Base-by-base conservation (phyloP, 1,140 invertebrate genomes). In the Drosophila erecta region DNA sequence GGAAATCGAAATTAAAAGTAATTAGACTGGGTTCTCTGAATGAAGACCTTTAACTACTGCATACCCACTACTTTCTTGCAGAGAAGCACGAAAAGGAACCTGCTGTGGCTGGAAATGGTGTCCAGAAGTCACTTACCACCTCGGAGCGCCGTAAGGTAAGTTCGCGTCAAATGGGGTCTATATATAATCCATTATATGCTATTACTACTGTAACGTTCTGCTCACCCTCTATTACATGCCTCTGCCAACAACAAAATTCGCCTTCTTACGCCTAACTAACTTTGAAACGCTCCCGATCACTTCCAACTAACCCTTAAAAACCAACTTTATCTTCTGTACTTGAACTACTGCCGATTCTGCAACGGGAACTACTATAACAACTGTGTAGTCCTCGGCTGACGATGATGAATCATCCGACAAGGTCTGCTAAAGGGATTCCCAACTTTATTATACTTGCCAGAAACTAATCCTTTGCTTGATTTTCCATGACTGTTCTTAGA, bases 121-220 rank as follows among this genome's bases (percentile, higher is more conserved):
- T 91, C 41, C 94, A 95, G 17, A 96, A 96, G 91, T 96, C 95
- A 1, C 94, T 96, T 1, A 96, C 95, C 70, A 96, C 96, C 0
- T 95, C 95, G 0, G 96, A 96, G 78, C 92, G 95, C 14, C 93
- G 95, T 65, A 96, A 95, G 92, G 91, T 91, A 89, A 73, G 37
- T 2, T 2, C 3, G 15, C 8, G 1, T 2, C 14, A 6, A 14
- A 4, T 15, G 11, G 24, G 8, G 11, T 11, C 17, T 20, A 11
- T 30, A 15, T 30, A 1, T 3, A 10, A 10, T 22, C 30, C n/a
- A 7, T 10, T 44, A 8, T 30, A 30, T 8, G 4, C 24, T 30
- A n/a, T 22, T 62, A 4, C 49, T 54, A 35, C n/a, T 71, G 27
- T 60, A 73, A 53, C 43, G 30, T 37, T 47, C 24, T 38, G 33